These are phyloP conservation scores for Drosophila auraria DNA, from an alignment of 1,140 invertebrate species.

Conservation along the genomic window DNA sequence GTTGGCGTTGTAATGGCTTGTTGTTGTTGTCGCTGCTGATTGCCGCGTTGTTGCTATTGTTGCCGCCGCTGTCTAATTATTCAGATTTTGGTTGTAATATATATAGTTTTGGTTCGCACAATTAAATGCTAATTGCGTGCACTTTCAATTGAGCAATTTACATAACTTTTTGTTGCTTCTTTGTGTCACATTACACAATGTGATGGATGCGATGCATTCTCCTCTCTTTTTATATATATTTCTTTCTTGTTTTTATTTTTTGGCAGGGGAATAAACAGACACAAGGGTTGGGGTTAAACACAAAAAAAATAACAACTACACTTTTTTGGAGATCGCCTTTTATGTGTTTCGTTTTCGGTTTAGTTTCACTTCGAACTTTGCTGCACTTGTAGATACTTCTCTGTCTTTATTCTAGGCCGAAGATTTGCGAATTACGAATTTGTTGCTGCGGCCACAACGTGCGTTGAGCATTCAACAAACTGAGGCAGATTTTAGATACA, in stretches of 20 bases:
- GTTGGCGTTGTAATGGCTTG: slow-evolving; percentile 52
- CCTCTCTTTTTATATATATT: background rate
- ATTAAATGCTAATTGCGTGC: slow-evolving; percentile 70
- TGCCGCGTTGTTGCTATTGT: slow-evolving; percentile 28
- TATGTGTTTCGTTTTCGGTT: slow-evolving; percentile 11
- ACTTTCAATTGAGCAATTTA: slow-evolving; percentile 58
- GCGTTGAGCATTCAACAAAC: slow-evolving; percentile 55
- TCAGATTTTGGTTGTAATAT: slow-evolving; percentile 46
- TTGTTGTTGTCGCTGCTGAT: slow-evolving; percentile 31
- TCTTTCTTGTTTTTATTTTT: background rate
- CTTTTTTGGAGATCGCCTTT: slow-evolving; percentile 18
- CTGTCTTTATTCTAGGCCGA: background rate
- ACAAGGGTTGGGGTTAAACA: slow-evolving; percentile 22
- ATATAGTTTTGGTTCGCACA: slow-evolving; percentile 63
- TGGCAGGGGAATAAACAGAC: slow-evolving; percentile 12
- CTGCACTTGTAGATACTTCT: slow-evolving; percentile 64
- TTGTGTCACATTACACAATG: slow-evolving; percentile 54
- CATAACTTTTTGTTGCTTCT: slow-evolving; percentile 35
- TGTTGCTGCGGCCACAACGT: slow-evolving; percentile 27
- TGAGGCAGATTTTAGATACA: slow-evolving; percentile 51
- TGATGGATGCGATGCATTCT: slow-evolving; percentile 29
- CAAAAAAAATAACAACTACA: slow-evolving; percentile 22
- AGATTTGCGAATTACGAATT: slow-evolving; percentile 2
- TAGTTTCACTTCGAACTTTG: background rate
- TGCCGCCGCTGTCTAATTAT: slow-evolving; percentile 44